phyloP scores from a whole-genome alignment of 2,797 vertebrate genomes.

The Chiloscyllium punctatum region DNA sequence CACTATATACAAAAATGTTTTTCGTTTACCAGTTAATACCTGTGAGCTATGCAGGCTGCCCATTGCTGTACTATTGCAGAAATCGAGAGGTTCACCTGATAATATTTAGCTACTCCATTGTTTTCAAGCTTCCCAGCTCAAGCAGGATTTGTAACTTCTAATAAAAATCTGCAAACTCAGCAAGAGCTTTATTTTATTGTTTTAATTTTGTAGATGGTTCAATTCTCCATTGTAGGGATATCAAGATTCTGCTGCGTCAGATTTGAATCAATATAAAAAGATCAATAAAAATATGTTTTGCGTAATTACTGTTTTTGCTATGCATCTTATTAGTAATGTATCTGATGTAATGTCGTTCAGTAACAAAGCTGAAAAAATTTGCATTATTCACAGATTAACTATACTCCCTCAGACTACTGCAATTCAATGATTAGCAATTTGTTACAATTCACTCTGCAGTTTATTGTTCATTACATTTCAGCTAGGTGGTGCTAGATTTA shows the following conservation, averaged over 20 bases:
- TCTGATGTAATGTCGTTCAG: not conserved
- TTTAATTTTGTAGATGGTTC: constrained; percentile 31
- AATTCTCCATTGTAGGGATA: constrained; percentile 29
- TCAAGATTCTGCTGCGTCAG: constrained; percentile 35
- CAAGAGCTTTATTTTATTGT: constrained; percentile 34
- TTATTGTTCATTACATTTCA: not conserved
- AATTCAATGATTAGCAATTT: not conserved
- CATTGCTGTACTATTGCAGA: not conserved
- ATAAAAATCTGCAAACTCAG: constrained; percentile 28
- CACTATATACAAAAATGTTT: not conserved
- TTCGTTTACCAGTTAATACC: constrained; percentile 21
- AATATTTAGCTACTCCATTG: not conserved
- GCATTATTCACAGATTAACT: constrained; percentile 17
- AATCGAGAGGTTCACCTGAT: not conserved
- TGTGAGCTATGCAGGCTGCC: constrained; percentile 13
- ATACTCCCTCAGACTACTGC: not conserved
- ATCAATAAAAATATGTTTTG: constrained; percentile 34
- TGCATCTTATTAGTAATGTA: constrained; percentile 12
- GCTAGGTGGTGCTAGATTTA: constrained; percentile 29
- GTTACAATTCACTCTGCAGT: not conserved
- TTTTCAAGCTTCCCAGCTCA: not conserved
- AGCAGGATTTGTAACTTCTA: not conserved
- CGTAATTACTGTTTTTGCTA: constrained; percentile 21
- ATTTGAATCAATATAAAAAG: constrained; percentile 22
- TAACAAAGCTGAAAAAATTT: not conserved